Percentiles rank a stretch among this genome's conserved stretches.
Evolutionary conservation across 2,797 vertebrate species (phyloP).

Genomic region (Malurus splendens): DNA sequence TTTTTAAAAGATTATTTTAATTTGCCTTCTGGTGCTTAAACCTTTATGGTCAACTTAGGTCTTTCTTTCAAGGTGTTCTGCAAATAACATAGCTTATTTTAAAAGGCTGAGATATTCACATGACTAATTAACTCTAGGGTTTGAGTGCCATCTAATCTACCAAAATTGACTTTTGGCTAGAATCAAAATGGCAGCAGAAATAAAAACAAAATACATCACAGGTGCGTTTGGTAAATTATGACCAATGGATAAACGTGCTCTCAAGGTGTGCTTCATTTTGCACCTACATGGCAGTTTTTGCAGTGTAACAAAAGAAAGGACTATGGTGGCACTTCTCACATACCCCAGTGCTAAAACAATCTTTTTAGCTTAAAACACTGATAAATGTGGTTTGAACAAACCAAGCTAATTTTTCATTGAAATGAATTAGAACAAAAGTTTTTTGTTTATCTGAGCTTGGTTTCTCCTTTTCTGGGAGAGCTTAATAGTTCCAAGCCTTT

Average conservation of each 20-base stretch:
- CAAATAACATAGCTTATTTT: neutral
- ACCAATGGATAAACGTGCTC: neutral
- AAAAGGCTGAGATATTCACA: neutral
- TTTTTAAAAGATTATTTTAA: neutral
- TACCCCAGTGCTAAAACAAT: neutral
- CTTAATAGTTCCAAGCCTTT: neutral
- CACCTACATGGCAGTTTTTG: neutral
- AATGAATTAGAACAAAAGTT: neutral
- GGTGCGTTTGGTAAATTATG: neutral
- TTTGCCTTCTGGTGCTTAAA: neutral
- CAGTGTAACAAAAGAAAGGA: neutral
- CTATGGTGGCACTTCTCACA: neutral
- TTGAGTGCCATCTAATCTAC: neutral
- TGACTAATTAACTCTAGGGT: neutral
- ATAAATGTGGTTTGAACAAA: neutral
- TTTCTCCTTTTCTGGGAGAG: neutral
- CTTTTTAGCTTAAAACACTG: neutral
- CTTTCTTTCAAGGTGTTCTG: neutral
- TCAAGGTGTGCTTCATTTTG: neutral
- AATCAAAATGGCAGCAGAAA: neutral
- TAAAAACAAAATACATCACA: neutral
- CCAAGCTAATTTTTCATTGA: neutral
- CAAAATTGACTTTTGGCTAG: neutral
- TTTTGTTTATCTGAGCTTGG: neutral
- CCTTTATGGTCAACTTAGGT: neutral